phyloP scores from a whole-genome alignment of 1,140 invertebrate genomes.

The Bombus picipes region DNA sequence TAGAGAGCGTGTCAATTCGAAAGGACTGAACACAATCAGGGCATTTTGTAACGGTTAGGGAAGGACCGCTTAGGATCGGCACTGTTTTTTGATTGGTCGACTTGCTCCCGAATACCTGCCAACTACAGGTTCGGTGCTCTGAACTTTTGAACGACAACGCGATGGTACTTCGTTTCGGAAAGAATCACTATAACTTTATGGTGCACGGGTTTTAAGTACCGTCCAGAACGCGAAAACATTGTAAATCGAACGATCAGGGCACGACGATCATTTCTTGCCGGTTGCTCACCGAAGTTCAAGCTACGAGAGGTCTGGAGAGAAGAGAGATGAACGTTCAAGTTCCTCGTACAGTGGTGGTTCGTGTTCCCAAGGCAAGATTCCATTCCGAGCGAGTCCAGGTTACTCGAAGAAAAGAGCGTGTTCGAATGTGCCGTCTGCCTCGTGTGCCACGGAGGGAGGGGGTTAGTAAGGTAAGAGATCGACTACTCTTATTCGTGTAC shows the following conservation, averaged over 20 bases:
- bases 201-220: neutral
- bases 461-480: constrained; percentile 50
- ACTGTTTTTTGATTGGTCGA: constrained; percentile 26
- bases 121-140: neutral
- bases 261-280: constrained; percentile 5
- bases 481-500: constrained; percentile 43
- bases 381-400: constrained; percentile 62
- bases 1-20: constrained; percentile 14
- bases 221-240: neutral
- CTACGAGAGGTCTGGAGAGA: constrained; percentile 47
- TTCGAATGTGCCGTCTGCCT: constrained; percentile 19
- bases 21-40: constrained; percentile 22
- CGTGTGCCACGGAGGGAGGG: constrained; percentile 61
- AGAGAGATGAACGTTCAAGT: constrained; percentile 30
- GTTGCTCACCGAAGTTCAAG: constrained; percentile 28
- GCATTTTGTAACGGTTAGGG: constrained; percentile 12
- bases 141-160: neutral
- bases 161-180: neutral
- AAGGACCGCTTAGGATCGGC: neutral
- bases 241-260: no score
- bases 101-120: constrained; percentile 23
- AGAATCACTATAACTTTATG: constrained; percentile 14
- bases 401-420: constrained; percentile 53
- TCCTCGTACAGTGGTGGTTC: constrained; percentile 41
- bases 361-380: constrained; percentile 59